phyloP scores from a whole-genome alignment of 2,797 vertebrate genomes.

The Picus viridis region DNA sequence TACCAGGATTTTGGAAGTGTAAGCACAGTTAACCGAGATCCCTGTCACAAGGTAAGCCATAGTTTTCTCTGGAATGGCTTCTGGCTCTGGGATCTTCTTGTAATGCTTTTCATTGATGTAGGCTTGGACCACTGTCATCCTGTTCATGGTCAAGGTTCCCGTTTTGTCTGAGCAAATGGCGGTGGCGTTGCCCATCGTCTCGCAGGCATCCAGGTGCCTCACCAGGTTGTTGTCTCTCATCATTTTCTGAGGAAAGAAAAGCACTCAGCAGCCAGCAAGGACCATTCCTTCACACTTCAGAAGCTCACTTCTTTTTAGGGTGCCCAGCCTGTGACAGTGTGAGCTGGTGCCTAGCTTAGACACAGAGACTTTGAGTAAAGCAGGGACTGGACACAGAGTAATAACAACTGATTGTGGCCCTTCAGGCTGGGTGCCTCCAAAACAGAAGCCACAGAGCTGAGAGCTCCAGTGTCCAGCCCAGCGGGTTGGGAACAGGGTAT shows the following conservation, averaged over 20 bases:
- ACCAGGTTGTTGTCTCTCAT: slow-evolving; percentile 99
- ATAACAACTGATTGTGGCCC: too few species aligned
- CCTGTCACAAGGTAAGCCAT: slow-evolving; percentile 92
- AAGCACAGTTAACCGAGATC: slow-evolving; percentile 97
- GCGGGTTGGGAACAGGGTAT: too few species aligned
- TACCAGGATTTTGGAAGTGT: slow-evolving; percentile 99
- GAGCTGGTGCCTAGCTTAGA: too few species aligned
- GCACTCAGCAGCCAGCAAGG: neutral
- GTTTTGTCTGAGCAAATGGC: slow-evolving; percentile 99
- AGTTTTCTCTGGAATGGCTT: slow-evolving; percentile 87
- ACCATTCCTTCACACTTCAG: neutral
- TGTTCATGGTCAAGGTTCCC: slow-evolving; percentile 97
- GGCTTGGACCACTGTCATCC: slow-evolving; percentile 97
- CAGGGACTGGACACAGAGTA: too few species aligned
- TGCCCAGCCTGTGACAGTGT: too few species aligned
- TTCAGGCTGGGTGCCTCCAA: too few species aligned
- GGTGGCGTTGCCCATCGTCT: slow-evolving; percentile 99
- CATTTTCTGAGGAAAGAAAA: slow-evolving; percentile 91
- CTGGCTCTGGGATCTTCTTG: slow-evolving; percentile 91
- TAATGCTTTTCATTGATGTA: slow-evolving; percentile 91
- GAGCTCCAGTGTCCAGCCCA: too few species aligned
- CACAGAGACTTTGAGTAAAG: too few species aligned
- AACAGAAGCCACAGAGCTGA: too few species aligned
- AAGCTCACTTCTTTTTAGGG: neutral
- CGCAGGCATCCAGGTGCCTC: slow-evolving; percentile 97